phyloP scores from a whole-genome alignment of 2,113 vertebrate genomes.

The Rhegmatorhina hoffmannsi region DNA sequence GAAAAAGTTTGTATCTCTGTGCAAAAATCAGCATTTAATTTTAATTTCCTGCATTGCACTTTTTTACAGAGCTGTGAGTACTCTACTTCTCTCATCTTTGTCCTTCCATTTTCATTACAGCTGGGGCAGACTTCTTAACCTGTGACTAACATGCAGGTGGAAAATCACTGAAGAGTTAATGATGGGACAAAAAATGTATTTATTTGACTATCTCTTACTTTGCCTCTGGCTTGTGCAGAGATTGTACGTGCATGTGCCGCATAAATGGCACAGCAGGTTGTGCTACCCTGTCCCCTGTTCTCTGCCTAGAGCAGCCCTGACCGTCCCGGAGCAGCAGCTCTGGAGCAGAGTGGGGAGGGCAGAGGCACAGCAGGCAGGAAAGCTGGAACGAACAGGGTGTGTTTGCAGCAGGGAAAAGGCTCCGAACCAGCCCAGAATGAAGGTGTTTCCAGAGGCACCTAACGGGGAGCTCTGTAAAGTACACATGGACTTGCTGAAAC shows the following conservation, averaged over 20 bases:
- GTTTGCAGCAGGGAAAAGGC: background rate
- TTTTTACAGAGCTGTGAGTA: background rate
- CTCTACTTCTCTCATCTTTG: background rate
- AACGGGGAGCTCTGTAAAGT: background rate
- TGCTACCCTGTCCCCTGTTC: background rate
- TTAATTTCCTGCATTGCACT: background rate
- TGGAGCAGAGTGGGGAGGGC: background rate
- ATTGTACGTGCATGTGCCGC: fast-evolving
- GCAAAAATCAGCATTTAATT: background rate
- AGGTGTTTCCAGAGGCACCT: background rate
- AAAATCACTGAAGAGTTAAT: background rate
- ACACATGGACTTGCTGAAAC: background rate
- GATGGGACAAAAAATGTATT: background rate
- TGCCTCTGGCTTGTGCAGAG: background rate
- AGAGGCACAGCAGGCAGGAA: background rate
- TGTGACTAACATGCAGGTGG: background rate
- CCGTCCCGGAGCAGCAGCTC: background rate
- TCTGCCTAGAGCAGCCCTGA: background rate
- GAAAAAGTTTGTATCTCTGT: background rate
- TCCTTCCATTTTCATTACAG: background rate
- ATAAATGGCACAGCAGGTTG: background rate
- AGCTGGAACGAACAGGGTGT: background rate
- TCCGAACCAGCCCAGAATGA: background rate
- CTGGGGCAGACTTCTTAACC: background rate
- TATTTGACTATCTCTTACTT: background rate